Base-by-base conservation (phyloP, 2,888 invertebrate species). In the Philopedon plagiatum region DNA sequence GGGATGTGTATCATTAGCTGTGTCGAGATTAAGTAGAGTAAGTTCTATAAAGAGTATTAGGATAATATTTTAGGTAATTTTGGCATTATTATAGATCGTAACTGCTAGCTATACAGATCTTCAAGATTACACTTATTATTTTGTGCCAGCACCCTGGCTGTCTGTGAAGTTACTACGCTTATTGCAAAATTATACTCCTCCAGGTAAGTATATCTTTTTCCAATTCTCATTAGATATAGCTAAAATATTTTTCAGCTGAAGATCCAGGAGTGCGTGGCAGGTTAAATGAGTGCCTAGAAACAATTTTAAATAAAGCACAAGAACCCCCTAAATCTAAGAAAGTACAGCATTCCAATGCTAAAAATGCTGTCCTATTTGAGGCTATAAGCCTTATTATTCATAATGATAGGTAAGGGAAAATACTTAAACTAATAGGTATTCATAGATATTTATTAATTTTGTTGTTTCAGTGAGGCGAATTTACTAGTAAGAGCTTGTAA, bases 71-170 rank as follows among this genome's bases (percentile, higher is more conserved):
- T 5, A 29, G n/a, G 49, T 49, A 60, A 51, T 56, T 29, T 54
- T 26, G 41, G 32, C n/a, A 26, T 64, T 75, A 67, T 87, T 87
- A 63, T 85, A 94, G 92, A 99, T 99, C 88, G 98, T 99, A 5
- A 99, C 99, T 65, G 96, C 99, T 56, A 98, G 98, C 83, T 99
- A 99, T 84, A 99, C 98, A 78, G 99, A 99, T 87, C 90, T 99
- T 77, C 99, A 99, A 88, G 99, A 99, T 87, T 99, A 99, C 85
- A 99, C 99, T 2, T 99, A 99, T 86, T 99, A 99, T 86, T 99
- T 99, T 89, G 99, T 99, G 75, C 99, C 99, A 78, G 99, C 99
- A n/a, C 99, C 99, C 13, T 99, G 99, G 99, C 90, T 99, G 34
- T 99, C 98, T 71, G 98, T 99, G 15, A 99, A 99, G 87, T 88